These are phyloP conservation scores for Heliothis subflexa DNA, from an alignment of 1,140 invertebrate genomes.

Conservation along the genomic window DNA sequence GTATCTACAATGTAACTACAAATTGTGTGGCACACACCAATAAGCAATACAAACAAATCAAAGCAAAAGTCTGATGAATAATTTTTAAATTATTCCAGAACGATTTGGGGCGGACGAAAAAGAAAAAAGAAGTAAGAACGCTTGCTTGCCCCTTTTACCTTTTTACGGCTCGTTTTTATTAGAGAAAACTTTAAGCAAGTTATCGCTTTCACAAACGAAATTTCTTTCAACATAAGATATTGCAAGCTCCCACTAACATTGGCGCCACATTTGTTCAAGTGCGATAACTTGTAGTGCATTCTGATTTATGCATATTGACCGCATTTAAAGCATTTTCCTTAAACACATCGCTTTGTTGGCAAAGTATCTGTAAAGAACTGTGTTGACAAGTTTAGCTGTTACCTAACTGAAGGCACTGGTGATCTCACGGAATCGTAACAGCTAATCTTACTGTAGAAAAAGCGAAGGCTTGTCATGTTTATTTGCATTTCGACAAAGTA, in stretches of 20 bases:
- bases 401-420: conserved; percentile 40
- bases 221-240: conserved; percentile 60
- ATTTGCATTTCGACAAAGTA: conserved; percentile 69
- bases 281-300: conserved; percentile 84
- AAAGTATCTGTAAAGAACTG: conserved; percentile 69
- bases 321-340: conserved; percentile 77
- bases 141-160: conserved; percentile 85
- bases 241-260: conserved; percentile 64
- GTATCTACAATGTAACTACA: conserved; percentile 18
- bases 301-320: conserved; percentile 77
- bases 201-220: conserved; percentile 79
- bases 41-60: conserved; percentile 31
- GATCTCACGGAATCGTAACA: conserved; percentile 56
- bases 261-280: conserved; percentile 63
- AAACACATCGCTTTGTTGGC: conserved; percentile 83
- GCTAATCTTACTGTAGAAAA: conserved; percentile 75
- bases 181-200: conserved; percentile 78
- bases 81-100: conserved; percentile 90
- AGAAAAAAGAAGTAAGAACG: conserved; percentile 98
- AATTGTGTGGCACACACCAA: conserved; percentile 38
- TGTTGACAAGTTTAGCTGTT: conserved; percentile 77
- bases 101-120: conserved; percentile 97
- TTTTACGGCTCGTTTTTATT: conserved; percentile 83
- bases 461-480: conserved; percentile 77
- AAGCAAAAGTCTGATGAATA: conserved; percentile 68